Evolutionary conservation across 1,140 invertebrate species (phyloP).

Genomic region (Bombus breviceps): DNA sequence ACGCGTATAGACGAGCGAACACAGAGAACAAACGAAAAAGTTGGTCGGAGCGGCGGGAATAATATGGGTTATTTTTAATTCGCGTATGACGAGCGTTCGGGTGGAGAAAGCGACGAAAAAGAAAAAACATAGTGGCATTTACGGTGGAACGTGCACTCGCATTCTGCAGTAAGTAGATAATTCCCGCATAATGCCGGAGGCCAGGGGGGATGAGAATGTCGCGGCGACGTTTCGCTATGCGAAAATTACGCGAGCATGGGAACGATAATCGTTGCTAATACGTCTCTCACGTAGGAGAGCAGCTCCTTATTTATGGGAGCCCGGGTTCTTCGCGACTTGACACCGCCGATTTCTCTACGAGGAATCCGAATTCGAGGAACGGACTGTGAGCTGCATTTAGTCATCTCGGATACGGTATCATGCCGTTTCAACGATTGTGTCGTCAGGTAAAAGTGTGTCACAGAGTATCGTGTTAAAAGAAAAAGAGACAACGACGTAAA

Average conservation of each 20-base stretch:
- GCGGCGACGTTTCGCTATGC: slow-evolving; percentile 62
- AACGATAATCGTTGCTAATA: slow-evolving; percentile 67
- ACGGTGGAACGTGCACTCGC: slow-evolving; percentile 45
- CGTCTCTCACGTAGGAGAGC: slow-evolving; percentile 39
- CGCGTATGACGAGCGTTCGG: neutral
- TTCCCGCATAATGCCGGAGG: slow-evolving; percentile 50
- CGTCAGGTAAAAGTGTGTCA: neutral
- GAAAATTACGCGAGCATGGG: slow-evolving; percentile 65
- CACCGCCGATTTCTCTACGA: slow-evolving; percentile 14
- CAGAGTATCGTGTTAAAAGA: neutral
- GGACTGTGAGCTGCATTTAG: neutral
- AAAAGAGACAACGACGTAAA: too few species aligned
- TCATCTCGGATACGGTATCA: neutral
- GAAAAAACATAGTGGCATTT: slow-evolving; percentile 48
- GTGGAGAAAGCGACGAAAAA: slow-evolving; percentile 49
- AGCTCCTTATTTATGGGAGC: slow-evolving; percentile 43
- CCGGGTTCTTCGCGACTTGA: neutral
- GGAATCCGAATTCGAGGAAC: slow-evolving; percentile 19
- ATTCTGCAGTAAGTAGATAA: slow-evolving; percentile 73
- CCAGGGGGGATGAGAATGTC: slow-evolving; percentile 56
- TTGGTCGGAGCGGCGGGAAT: neutral
- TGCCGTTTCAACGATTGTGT: neutral
- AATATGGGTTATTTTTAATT: slow-evolving; percentile 46
- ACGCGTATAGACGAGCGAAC: neutral
- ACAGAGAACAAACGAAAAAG: neutral